Evolutionary conservation across 2,113 vertebrate genomes (phyloP), one percentile per base, ranked within the genome.

Genomic region (Cephalopholis sonnerati): DNA sequence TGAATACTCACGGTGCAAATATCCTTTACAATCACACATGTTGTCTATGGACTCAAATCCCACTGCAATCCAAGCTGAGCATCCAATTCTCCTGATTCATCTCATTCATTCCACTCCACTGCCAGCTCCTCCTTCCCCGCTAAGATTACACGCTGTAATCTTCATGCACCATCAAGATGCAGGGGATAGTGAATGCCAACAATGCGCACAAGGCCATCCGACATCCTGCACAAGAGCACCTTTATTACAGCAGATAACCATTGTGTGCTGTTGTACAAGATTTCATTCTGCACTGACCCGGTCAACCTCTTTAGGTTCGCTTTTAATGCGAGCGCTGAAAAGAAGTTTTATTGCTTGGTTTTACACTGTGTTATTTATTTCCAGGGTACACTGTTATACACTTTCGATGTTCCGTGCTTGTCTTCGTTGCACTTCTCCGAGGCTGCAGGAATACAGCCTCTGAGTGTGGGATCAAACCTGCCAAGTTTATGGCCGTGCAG

Each of bases 141-240:
- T 79, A 78, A 90, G 93, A 93, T 93, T 91, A 83, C 84, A 86
- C 51, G 29, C 61, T 84, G 85, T 93, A 90, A 94, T 94, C 93
- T 93, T 75, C 77, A 82, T 74, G 79, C 80, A 67, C 79, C 74
- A 93, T 94, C 90, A 84, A 91, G 89, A 93, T 91, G 88, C 81
- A 82, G 91, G 9, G 68, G 69, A 86, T 93, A 89, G 93, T 91
- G 88, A 95, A 92, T 92, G 86, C 82, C 89, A 83, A 87, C 92
- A 91, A 88, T 78, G 85, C 87, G 79, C 84, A 90, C 73, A 77
- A 87, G 41, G 62, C 87, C 87, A 89, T 91, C 74, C 48, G 69
- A 62, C 72, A 83, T 75, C 74, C 71, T 39, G 85, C 79, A 74
- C 61, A 75, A 82, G 72, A 73, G 83, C 86, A 79, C 82, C 67